Evolutionary conservation across 2,797 vertebrate species (phyloP).

Genomic region (Limosa lapponica): DNA sequence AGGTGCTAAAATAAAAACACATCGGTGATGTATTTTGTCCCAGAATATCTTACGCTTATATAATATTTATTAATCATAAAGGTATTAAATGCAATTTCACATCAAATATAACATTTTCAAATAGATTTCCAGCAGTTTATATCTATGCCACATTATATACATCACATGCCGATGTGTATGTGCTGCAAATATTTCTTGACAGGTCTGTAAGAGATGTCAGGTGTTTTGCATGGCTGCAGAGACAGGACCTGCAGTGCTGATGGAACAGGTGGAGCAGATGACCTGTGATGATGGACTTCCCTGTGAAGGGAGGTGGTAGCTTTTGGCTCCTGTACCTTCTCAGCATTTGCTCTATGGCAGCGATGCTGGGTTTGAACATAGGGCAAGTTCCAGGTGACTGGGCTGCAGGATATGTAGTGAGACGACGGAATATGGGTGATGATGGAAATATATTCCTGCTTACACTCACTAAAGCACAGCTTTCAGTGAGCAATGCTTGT

Average conservation of each 20-base stretch:
- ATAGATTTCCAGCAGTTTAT: neutral
- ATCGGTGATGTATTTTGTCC: neutral
- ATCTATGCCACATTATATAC: neutral
- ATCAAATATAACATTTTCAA: neutral
- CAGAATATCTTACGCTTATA: neutral
- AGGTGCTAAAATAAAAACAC: neutral
- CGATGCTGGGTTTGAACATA: fast-evolving
- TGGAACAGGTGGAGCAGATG: neutral
- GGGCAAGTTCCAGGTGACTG: fast-evolving
- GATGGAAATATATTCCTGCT: neutral
- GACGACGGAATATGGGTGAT: neutral
- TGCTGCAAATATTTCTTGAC: neutral
- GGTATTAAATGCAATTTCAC: neutral
- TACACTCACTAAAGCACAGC: neutral
- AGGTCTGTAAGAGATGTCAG: neutral
- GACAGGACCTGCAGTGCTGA: neutral
- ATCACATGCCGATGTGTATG: too few relatives aligned
- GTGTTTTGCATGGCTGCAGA: neutral
- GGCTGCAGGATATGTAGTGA: neutral
- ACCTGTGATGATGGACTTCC: neutral
- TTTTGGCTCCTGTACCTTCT: neutral
- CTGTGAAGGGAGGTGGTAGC: neutral
- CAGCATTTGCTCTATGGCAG: neutral
- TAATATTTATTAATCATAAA: neutral
- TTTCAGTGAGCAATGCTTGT: neutral